Base-by-base conservation (phyloP, 37 sponge, comb jelly and placozoan genomes). In the Halichondria panicea region DNA sequence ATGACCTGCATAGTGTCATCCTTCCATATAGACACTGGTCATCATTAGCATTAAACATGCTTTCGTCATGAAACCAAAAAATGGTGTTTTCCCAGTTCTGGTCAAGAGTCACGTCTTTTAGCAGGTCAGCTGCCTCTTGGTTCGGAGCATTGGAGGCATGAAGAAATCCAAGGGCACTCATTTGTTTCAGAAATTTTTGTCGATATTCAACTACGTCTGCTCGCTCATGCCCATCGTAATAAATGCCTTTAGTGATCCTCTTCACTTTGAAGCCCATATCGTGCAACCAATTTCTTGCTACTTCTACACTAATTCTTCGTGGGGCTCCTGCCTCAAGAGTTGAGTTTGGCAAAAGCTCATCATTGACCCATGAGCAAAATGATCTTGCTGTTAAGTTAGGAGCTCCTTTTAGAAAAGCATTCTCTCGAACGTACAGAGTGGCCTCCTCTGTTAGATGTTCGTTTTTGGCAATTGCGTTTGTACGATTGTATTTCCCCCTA, bases 41-140 rank as follows among this genome's bases (percentile, higher is more conserved):
- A 66, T 38, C 43, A 25, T 68, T 68, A 5, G 68, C 46, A 43
- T 68, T 43, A 64, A 76, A 76, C 4, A 67, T 77, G 1, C 67
- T 53, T 41, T 76, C 77, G 45, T 76, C 77, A 63, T 60, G 77
- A 30, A 63, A 76, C 5, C 63, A 32, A 15, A 76, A 6, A n/a
- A 76, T 37, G 9, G 32, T 77, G 33, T 64, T 80, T 2, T 58
- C 46, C n/a, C 44, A 62, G 63, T 3, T 42, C n/a, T 43, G 61
- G 63, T 55, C n/a, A 4, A 36, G 46, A 68, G 48, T n/a, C 48
- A 43, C 7, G 22, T 68, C 68, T 41, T 44, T 68, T 46, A 15
- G 12, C 25, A 22, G 68, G 68, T 5, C 41, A 68, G 4, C 27
- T 30, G 3, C 43, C 46, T 41, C n/a, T 68, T 3, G 48, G 46